These are phyloP conservation scores for Ranitomeya variabilis DNA, from an alignment of 2,113 vertebrate species.

Conservation along the genomic window DNA sequence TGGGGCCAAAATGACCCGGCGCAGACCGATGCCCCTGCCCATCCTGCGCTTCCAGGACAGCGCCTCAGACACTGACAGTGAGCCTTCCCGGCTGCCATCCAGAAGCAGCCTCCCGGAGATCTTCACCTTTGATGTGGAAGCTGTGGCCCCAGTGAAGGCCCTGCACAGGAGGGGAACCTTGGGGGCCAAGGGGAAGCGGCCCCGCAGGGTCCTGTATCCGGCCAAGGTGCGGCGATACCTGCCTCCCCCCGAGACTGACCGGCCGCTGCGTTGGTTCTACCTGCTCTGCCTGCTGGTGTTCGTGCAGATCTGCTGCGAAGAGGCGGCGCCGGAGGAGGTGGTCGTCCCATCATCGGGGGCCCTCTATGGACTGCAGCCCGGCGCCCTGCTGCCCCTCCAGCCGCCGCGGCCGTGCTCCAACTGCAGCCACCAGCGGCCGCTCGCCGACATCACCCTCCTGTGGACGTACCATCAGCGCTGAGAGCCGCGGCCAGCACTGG, in stretches of 20 bases:
- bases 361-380: neutral
- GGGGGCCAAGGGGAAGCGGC: neutral
- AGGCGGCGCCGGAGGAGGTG: neutral
- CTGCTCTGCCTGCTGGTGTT: constrained; percentile 28
- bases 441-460: neutral
- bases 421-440: neutral
- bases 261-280: constrained; percentile 42
- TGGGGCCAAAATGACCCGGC: neutral
- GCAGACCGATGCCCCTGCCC: neutral
- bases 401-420: neutral
- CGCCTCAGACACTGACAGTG: neutral
- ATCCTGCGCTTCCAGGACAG: neutral
- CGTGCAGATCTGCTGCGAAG: constrained; percentile 45
- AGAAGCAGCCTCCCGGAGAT: constrained; percentile 16
- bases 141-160: neutral
- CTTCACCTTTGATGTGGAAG: constrained; percentile 51
- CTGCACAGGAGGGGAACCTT: neutral
- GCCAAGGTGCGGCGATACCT: constrained; percentile 25
- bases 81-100: neutral
- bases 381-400: neutral
- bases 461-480: constrained; percentile 17
- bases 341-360: neutral
- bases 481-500: neutral
- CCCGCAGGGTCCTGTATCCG: constrained; percentile 43
- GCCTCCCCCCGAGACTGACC: constrained; percentile 7